These are phyloP conservation scores for Sebastes dallii DNA, from an alignment of 2,797 vertebrate genomes.

Conservation along the genomic window DNA sequence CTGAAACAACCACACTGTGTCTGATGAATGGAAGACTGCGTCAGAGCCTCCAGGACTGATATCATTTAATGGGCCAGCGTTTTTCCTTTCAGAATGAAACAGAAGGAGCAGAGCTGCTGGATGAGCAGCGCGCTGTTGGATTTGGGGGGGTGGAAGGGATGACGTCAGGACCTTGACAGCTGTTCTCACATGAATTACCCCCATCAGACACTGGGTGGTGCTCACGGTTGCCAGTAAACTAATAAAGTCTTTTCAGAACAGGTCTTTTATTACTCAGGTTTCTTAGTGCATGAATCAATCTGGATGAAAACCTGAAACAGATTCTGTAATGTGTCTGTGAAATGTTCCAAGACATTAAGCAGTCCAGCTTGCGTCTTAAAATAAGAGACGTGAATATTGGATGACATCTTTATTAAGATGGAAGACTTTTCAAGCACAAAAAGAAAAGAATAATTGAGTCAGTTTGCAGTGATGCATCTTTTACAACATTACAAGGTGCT, in stretches of 20 bases:
- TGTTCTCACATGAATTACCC: neutral
- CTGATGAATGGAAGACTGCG: neutral
- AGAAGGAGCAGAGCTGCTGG: neutral
- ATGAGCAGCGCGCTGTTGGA: neutral
- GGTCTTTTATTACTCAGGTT: neutral
- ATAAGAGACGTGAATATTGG: neutral
- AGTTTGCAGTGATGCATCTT: neutral
- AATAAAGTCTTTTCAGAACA: neutral
- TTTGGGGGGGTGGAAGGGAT: neutral
- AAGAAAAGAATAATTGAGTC: neutral
- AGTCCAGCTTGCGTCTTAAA: neutral
- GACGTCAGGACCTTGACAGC: neutral
- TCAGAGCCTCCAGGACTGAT: neutral
- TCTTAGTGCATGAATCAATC: neutral
- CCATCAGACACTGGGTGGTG: neutral
- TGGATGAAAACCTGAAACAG: neutral
- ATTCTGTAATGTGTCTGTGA: accelerated
- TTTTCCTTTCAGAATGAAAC: neutral
- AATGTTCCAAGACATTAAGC: neutral
- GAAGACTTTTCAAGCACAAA: neutral
- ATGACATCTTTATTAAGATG: slow-evolving; percentile 17
- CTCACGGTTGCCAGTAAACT: neutral
- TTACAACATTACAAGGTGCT: neutral
- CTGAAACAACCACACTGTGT: neutral
- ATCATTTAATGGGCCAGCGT: neutral